Conservation (phyloP, 2,888 invertebrate genomes). For the Drosophila neutralis region DNA sequence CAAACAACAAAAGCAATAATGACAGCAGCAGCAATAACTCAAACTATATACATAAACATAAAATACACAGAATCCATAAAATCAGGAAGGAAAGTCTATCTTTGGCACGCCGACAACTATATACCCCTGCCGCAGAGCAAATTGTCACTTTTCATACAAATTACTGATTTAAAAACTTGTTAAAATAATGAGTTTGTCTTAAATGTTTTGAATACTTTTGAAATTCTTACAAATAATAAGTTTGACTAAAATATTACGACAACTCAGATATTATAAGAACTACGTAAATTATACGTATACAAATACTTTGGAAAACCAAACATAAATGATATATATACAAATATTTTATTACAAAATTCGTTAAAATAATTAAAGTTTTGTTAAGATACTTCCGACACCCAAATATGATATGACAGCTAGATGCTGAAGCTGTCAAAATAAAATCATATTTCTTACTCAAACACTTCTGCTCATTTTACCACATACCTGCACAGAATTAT, state of each 20-base stretch:
- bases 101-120: background rate
- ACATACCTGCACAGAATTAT: background rate
- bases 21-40: conserved; percentile 33
- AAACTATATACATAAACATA: conserved; percentile 64
- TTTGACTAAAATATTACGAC: background rate
- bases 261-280: no score
- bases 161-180: background rate
- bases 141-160: background rate
- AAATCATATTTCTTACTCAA: background rate
- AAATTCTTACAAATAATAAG: background rate
- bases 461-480: background rate
- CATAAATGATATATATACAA: no score
- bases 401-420: background rate
- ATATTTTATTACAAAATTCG: background rate
- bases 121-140: background rate
- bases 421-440: background rate
- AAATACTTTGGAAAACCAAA: background rate
- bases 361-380: background rate
- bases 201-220: background rate
- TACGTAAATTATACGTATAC: no score
- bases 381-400: background rate
- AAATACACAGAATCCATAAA: conserved; percentile 51
- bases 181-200: background rate
- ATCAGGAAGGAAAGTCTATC: conserved; percentile 2
- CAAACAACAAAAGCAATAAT: conserved; percentile 41